Base-by-base conservation (phyloP, 1,140 invertebrate genomes). In the Helicoverpa zea region DNA sequence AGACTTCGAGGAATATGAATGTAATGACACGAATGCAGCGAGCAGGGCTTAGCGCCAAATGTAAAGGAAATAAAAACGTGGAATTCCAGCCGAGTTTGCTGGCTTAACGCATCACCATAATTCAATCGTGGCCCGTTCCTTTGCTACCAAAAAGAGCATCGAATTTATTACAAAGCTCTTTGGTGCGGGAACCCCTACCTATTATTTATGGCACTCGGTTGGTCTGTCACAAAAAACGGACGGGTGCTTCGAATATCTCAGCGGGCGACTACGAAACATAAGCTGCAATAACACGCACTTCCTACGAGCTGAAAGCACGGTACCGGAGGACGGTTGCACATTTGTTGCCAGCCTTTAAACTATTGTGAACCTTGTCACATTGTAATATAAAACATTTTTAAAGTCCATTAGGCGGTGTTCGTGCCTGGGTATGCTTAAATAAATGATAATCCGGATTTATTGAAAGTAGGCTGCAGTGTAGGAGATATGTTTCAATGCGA, bases 201-300 rank as follows among this genome's bases (percentile, higher is more conserved):
- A 94, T 95, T 95, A 95, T 95, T 95, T 95, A 95, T 95, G 94
- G 94, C 90, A 92, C 86, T 94, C 91, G 87, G 89, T 94, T 93
- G 90, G 91, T 92, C 92, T 95, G 92, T 94, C 92, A 94, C 91
- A 94, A 94, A 95, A 94, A 95, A 95, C 86, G 86, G 91, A 89
- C 92, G 91, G 92, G 90, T 94, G 92, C 90, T 81, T 89, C 90
- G 89, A 93, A 94, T 92, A 90, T 90, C 94, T 92, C 94, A 95
- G 92, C 94, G 88, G 94, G 94, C 92, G 90, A 87, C 91, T 91
- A 81, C 87, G 83, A 90, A 91, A 88, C 90, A 88, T 94, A 94
- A 94, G 94, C 94, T 95, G 94, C 92, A 94, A 94, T 88, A 95
- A 95, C 92, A 95, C 89, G 90, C 88, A 94, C 90, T 95, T 95